Base-by-base conservation (phyloP, 2,888 invertebrate genomes). In the Caenorhabditis sp. region DNA sequence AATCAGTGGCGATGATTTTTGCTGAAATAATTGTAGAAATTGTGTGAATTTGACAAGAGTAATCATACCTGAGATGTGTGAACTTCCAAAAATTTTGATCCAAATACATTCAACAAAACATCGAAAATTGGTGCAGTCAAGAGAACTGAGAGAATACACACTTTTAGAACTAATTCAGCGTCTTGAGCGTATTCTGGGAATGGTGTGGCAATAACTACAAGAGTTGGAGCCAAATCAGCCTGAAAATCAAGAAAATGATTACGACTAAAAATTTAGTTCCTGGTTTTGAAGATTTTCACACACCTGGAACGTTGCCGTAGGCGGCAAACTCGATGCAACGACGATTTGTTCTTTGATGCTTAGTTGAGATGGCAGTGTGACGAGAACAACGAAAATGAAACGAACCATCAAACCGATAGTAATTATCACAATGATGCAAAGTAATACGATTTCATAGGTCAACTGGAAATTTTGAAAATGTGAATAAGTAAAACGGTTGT, bases 51-150 rank as follows among this genome's bases (percentile, higher is more conserved):
- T 43, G 17, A 10, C 17, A 31, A 31, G n/a, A n/a, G n/a, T n/a
- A n/a, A n/a, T n/a, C n/a, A n/a, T 43, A 43, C 43, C 43, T 43
- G 43, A 17, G 17, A 2, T 43, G 43, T 43, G 17, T 43, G 43
- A 10, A 43, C 43, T 17, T 43, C 43, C 53, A 61, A 53, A 20
- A 52, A 52, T 53, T 61, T 61, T 8, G 53, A n/a, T 14, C 61
- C 61, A 21, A 61, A 3, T 5, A 52, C 5, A 31, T 61, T 61
- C 14, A 61, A 31, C 10, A 53, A 27, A 31, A 61, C 23, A 31
- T 66, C 54, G 12, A 66, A 63, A n/a, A 71, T 14, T 1, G 71
- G 71, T 12, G 71, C 71, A 25, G 71, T 71, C 8, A 67, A n/a
- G 0, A 71, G 56, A 31, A 71, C 63, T n/a, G 56, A 36, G 17